Evolutionary conservation across 1,140 invertebrate genomes (phyloP), one percentile per base, ranked within the genome.

Genomic region (Pemphigus obesinymphae): DNA sequence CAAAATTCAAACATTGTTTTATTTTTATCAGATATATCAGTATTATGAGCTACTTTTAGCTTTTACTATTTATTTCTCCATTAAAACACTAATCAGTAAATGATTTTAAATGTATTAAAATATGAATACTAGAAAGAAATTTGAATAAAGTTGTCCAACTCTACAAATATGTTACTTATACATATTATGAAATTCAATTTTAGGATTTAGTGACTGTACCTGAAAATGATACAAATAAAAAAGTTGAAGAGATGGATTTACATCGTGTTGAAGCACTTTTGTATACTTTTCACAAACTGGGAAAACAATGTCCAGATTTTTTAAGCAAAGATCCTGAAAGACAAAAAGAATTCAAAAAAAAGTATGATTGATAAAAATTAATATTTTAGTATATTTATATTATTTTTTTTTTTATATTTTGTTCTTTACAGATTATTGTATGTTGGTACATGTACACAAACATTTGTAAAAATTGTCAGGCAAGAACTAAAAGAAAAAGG

Each of bases 211-310:
- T 80, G 37, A 80, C 76, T 15, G 55, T 80, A 17, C 76, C 76
- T 29, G 76, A 80, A 20, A 80, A 80, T 61, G 76, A 80, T 29
- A 10, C 13, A 4, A 80, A 50, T 45, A 80, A 80, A 1, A 80
- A 80, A 45, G 55, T 80, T 43, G 76, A 80, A 80, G 37, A 80
- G 29, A 82, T 98, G 55, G 92, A 97, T 85, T 97, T 98, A 86
- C 96, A 95, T 68, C 92, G 94, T 86, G 95, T 98, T 1, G 97
- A 99, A 89, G 97, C 95, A 90, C 88, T 98, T 31, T 90, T 99
- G 84, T 97, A 92, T 87, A 90, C 93, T 17, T 92, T 98, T 84
- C 96, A 98, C 87, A 93, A 94, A 83, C 85, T 98, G n/a, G 94
- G 92, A 37, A 91, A 93, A 83, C 92, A 94, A 85, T 89, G 90